Base-by-base conservation (phyloP, 2,113 vertebrate species). In the Mellivora capensis region DNA sequence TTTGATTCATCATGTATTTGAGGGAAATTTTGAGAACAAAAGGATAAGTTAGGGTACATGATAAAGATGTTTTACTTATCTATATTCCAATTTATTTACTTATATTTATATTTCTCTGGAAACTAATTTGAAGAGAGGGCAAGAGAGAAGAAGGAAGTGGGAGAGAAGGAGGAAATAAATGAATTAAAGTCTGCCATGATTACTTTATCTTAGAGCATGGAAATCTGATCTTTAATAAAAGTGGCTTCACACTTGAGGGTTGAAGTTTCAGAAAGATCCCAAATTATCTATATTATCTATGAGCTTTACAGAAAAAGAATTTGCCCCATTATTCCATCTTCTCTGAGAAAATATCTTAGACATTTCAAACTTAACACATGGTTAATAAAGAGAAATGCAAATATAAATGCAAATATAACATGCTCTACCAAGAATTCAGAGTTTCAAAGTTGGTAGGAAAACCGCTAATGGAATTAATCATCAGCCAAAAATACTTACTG, bases 311-410 rank as follows among this genome's bases (percentile, higher is more conserved):
- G 10, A 52, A 84, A 93, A 88, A 69, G 3, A 64, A 83, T 69
- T 87, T 57, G 4, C 3, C 15, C n/a, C 5, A 20, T 59, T 34
- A 21, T 72, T 14, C 3, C 77, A 79, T 52, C 44, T 80, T 84
- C 49, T 93, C 20, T 42, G 23, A 93, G 47, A 96, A 96, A 81
- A 80, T 84, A 84, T 61, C 31, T 42, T 85, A 87, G 37, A 90
- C 2, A 84, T 3, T 37, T 80, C 8, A 64, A 27, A 39, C 15
- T 34, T 93, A 87, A 67, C 6, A 74, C 20, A 52, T 69, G 31
- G 6, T 72, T 82, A 89, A 67, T 31, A 86, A 82, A 29, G 15
- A 27, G 67, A 18, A 54, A 67, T 37, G 21, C 9, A 91, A 93
- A 62, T 77, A 88, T 77, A 91, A 93, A 67, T 37, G 21, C 12